Base-by-base conservation (phyloP, 2,888 invertebrate genomes). In the Hypselothyrea guttata region DNA sequence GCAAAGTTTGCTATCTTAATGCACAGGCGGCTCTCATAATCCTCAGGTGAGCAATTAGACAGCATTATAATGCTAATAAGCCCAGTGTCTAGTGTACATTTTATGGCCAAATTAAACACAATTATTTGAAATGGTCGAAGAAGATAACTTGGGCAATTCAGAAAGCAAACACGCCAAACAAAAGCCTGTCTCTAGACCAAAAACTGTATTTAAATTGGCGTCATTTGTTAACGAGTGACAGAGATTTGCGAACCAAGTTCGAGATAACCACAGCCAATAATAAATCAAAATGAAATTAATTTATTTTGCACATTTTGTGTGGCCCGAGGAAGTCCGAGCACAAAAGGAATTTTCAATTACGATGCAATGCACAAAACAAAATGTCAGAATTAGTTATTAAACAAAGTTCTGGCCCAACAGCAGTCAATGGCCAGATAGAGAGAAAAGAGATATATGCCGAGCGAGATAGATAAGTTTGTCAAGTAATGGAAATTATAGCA, bases 301-400 rank as follows among this genome's bases (percentile, higher is more conserved):
- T 71, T 61, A 59, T 59, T 54, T 56, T 31, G 42, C 35, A 56
- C 55, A 70, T 46, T 30, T 49, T 52, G 13, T 35, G 1, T 15
- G n/a, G n/a, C n/a, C n/a, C n/a, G n/a, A n/a, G n/a, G n/a, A n/a
- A n/a, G n/a, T n/a, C n/a, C n/a, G n/a, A n/a, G 18, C 56, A 46
- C 71, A 75, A 53, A 69, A 54, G 79, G 70, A 81, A 85, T 82
- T 86, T 83, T 77, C 82, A 84, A 81, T 84, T 71, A 76, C 34
- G 31, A 40, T 54, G 52, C 59, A 44, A 18, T 34, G 46, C 47
- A 53, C 71, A 37, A 46, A 63, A 62, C 67, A 58, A 71, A 84
- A 66, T 71, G 61, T 60, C 67, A 4, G 71, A 81, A 81, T 74
- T 67, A 77, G 75, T 81, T 84, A 81, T 64, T 78, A 61, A 55